Conservation (phyloP, 2,797 vertebrate species). For the Danio albolineatus region DNA sequence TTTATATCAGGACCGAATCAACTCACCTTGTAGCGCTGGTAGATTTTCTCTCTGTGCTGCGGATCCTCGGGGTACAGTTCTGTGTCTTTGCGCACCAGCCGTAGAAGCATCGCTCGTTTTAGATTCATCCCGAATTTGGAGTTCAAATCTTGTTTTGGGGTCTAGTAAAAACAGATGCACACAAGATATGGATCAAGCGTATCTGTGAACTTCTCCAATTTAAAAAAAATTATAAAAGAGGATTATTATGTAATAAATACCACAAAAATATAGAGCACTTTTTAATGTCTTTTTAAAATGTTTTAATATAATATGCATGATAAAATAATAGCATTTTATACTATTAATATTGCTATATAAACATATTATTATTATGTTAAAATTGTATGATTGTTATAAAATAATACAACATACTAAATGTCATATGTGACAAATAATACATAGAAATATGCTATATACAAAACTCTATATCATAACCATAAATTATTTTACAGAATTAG, state of each 20-base stretch:
- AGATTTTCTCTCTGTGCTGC: constrained; percentile 79
- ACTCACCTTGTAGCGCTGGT: constrained; percentile 88
- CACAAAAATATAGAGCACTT: not conserved
- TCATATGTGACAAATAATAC: too few species aligned
- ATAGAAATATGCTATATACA: too few species aligned
- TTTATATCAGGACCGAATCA: not conserved
- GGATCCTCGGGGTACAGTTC: constrained; percentile 84
- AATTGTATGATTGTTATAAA: too few species aligned
- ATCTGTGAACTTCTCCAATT: not conserved
- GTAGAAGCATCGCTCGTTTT: constrained; percentile 91
- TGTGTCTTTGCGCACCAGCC: constrained; percentile 82
- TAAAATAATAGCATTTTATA: not conserved
- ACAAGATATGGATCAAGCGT: not conserved
- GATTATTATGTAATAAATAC: not conserved
- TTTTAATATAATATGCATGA: not conserved
- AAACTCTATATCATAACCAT: too few species aligned
- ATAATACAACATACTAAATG: too few species aligned
- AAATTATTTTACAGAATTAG: too few species aligned
- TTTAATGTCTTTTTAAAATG: too few species aligned
- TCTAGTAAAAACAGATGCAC: constrained; percentile 73
- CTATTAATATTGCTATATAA: not conserved
- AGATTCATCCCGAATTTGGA: constrained; percentile 96
- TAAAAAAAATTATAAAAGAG: too few species aligned
- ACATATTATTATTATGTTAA: not conserved
- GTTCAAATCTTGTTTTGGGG: constrained; percentile 86